Evolutionary conservation across 2,797 vertebrate genomes (phyloP), one percentile per base, ranked within the genome.

Genomic region (Micrastur ruficollis): DNA sequence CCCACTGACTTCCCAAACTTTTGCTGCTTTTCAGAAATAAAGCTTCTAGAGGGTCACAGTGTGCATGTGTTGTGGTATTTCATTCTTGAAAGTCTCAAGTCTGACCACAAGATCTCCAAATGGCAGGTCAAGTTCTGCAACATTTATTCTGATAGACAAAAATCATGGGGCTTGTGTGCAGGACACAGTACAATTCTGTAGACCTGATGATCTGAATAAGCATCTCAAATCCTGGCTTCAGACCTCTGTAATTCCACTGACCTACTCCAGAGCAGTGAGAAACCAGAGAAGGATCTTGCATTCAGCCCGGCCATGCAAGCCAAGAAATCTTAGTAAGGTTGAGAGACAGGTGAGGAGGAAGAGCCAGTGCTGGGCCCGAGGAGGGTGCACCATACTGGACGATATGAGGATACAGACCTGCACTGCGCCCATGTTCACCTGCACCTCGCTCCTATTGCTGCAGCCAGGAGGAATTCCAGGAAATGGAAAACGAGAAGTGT

Each of bases 271-370:
- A 83, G 21, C 0, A 5, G 10, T 38, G 25, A 84, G 66, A 63
- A 90, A 34, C 9, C 0, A 0, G 14, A 73, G 8, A n/a, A 73
- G 9, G 63, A 22, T 23, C 40, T 68, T 1, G 2, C 9, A 31
- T 27, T 25, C 56, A 52, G 34, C 25, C 14, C 26, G 46, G 53
- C 32, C 18, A 1, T 18, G 44, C 18, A 42, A 65, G 58, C 16
- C n/a, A 40, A 26, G 34, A 80, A 68, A 55, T 29, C 27, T 66
- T 27, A 38, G 11, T 23, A 12, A 36, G 36, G 44, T 26, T 81
- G 86, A 55, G 70, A 59, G 26, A 14, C 15, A 47, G 70, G 52
- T n/a, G 65, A 81, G 52, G 47, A 81, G 76, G 23, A 14, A 86
- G 26, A 71, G 32, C 6, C 2, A 14, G 23, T 8, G 56, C 34